These are phyloP conservation scores for Scaptomyza polygonia DNA, from an alignment of 2,888 invertebrate genomes.

Conservation along the genomic window DNA sequence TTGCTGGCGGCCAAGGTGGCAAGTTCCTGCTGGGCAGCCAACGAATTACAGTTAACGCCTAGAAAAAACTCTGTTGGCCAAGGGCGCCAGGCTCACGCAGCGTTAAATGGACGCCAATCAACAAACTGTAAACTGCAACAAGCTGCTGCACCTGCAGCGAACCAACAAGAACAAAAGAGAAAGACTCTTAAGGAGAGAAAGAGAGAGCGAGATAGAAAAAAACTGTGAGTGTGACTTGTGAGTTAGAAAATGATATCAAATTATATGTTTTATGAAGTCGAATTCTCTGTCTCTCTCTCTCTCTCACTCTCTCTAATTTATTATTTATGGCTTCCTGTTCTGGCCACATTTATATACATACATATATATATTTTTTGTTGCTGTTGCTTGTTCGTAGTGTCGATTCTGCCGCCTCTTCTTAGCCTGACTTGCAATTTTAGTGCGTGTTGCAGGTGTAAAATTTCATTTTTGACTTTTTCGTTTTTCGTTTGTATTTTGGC, in stretches of 20 bases:
- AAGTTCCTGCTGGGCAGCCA: constrained; percentile 71
- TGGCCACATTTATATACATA: no score
- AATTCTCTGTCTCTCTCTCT: neutral
- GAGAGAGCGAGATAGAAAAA: constrained; percentile 4
- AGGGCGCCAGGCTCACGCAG: constrained; percentile 75
- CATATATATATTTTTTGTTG: constrained; percentile 4
- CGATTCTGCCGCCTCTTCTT: constrained; percentile 22
- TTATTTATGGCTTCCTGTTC: constrained; percentile 78
- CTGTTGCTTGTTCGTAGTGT: constrained; percentile 11
- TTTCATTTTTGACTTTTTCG: constrained; percentile 20
- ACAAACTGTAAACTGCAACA: constrained; percentile 44
- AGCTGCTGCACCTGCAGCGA: constrained; percentile 70
- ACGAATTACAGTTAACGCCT: constrained; percentile 75
- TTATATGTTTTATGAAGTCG: constrained; percentile 65
- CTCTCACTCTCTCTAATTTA: constrained; percentile 60
- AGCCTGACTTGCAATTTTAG: constrained; percentile 68
- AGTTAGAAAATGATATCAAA: constrained; percentile 74
- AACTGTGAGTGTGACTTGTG: constrained; percentile 1
- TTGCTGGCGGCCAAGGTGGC: constrained; percentile 61
- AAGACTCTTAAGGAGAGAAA: neutral
- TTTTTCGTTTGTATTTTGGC: constrained; percentile 57
- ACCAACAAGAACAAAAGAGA: constrained; percentile 8
- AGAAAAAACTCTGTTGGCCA: constrained; percentile 59
- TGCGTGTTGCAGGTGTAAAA: constrained; percentile 74
- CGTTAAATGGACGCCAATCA: constrained; percentile 77